Evolutionary conservation across 2,797 vertebrate genomes (phyloP).

Genomic region (Prionace glauca): DNA sequence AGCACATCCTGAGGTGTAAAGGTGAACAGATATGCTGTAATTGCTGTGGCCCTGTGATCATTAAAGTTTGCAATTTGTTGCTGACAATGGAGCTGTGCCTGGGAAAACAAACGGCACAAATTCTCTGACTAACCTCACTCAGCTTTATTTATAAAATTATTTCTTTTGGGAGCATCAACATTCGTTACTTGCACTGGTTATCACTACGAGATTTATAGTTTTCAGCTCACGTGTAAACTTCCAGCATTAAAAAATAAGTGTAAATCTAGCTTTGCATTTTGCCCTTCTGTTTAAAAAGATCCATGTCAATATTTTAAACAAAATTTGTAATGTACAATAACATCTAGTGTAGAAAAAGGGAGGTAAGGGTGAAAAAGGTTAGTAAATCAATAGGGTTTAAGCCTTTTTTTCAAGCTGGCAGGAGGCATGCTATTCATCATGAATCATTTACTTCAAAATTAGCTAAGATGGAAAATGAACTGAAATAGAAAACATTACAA

Average conservation of each 20-base stretch:
- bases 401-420: not conserved
- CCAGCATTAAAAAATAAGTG: not conserved
- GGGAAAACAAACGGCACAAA: not conserved
- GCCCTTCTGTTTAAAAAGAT: not conserved
- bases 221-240: not conserved
- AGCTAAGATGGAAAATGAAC: constrained; percentile 31
- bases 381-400: constrained; percentile 34
- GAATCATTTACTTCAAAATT: constrained; percentile 38
- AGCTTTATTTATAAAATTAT: not conserved
- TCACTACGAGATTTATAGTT: not conserved
- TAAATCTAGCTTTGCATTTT: not conserved
- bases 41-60: not conserved
- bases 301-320: not conserved
- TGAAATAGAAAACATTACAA: constrained; percentile 18
- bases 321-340: constrained; percentile 15
- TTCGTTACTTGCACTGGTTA: not conserved
- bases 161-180: not conserved
- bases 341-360: constrained; percentile 9
- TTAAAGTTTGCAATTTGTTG: not conserved
- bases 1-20: not conserved
- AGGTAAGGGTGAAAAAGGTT: constrained; percentile 26
- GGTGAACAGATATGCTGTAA: constrained; percentile 6
- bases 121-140: not conserved
- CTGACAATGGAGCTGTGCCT: not conserved
- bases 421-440: constrained; percentile 31